These are phyloP conservation scores for Mayetiola destructor DNA, from an alignment of 2,888 invertebrate species.

Conservation along the genomic window DNA sequence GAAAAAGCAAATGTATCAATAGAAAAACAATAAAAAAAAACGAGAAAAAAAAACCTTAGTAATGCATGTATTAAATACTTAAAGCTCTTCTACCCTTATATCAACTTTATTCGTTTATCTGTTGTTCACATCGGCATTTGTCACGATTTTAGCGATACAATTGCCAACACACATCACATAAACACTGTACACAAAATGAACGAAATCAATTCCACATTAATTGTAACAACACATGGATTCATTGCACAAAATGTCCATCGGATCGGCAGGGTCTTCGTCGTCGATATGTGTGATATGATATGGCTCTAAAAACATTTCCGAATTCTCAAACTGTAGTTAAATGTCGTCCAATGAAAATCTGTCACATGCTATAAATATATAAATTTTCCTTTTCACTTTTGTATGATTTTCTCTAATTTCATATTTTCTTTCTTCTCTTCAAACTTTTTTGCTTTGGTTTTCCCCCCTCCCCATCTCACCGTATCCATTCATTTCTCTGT, in stretches of 20 bases:
- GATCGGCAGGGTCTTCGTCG: no score
- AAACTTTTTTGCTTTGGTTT: conserved; percentile 5
- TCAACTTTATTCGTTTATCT: conserved; percentile 16
- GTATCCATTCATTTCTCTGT: background rate
- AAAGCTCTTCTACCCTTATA: conserved; percentile 16
- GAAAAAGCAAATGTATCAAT: conserved; percentile 14
- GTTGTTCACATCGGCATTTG: conserved; percentile 14
- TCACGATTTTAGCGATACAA: no score
- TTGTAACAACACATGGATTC: conserved; percentile 10
- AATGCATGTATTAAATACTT: conserved; percentile 15
- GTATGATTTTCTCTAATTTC: no score
- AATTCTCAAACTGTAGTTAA: no score
- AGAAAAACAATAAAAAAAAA: no score
- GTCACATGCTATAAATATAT: no score
- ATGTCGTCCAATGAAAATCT: no score
- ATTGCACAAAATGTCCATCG: background rate
- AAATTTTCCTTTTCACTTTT: no score
- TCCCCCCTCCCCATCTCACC: background rate
- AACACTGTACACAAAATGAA: background rate
- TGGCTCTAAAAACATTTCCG: no score
- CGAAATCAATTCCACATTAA: conserved; percentile 1
- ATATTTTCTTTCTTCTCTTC: no score
- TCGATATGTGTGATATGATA: no score
- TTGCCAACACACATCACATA: background rate
- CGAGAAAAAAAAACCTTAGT: no score